Conservation (phyloP, 2,797 vertebrate genomes). For the Varecia variegata region DNA sequence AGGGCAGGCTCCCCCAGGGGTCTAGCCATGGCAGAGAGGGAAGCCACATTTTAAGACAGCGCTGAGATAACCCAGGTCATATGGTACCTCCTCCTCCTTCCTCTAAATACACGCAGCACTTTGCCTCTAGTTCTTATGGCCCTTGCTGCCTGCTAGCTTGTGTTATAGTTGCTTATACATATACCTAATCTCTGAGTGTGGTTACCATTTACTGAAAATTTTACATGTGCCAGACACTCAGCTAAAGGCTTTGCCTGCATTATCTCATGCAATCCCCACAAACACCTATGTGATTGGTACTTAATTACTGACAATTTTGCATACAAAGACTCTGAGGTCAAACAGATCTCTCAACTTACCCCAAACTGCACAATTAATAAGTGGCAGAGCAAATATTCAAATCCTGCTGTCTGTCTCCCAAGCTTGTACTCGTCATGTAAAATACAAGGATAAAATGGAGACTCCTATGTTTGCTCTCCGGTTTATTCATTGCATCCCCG, state of each 20-base stretch:
- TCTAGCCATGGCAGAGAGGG: background rate
- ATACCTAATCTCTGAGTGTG: background rate
- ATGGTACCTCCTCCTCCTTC: background rate
- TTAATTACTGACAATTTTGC: background rate
- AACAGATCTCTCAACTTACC: background rate
- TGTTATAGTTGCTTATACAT: background rate
- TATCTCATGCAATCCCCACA: background rate
- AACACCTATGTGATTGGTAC: background rate
- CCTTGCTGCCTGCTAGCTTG: background rate
- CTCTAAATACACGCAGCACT: background rate
- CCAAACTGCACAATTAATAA: background rate
- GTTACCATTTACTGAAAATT: conserved; percentile 22
- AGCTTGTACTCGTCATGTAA: background rate
- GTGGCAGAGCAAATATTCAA: background rate
- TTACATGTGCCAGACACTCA: background rate
- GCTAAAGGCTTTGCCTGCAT: background rate
- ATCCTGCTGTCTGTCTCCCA: background rate
- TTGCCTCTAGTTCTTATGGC: background rate
- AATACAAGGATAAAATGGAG: background rate
- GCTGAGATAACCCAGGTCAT: background rate
- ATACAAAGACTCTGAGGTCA: background rate
- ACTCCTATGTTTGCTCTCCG: background rate
- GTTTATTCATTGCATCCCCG: background rate
- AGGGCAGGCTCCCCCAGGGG: background rate
- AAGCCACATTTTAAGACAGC: background rate